A percentile compares a stretch with the other conserved stretches of the same genome.
These are phyloP conservation scores for Cantharis lateralis DNA, from an alignment of 2,888 invertebrate species.

Conservation along the genomic window DNA sequence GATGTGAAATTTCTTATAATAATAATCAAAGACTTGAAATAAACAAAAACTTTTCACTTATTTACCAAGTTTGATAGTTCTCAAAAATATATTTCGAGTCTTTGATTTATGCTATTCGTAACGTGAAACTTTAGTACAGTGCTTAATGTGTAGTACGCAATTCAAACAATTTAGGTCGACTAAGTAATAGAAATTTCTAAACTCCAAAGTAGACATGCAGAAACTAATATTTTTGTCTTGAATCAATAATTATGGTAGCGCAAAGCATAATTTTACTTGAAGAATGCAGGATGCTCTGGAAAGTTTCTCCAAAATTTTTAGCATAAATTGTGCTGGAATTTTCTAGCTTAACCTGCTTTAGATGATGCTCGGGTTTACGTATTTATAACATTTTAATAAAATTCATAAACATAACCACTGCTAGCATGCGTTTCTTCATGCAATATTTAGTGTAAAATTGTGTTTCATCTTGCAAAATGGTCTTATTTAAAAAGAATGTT, in stretches of 20 bases:
- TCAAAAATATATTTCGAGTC: background rate
- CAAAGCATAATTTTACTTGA: background rate
- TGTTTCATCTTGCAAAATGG: no score
- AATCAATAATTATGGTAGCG: background rate
- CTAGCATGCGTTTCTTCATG: background rate
- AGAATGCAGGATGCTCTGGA: background rate
- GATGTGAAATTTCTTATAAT: background rate
- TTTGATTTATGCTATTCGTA: background rate
- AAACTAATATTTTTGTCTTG: background rate
- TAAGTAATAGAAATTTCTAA: constrained; percentile 9
- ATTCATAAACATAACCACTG: background rate
- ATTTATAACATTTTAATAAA: background rate
- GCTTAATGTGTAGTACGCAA: constrained; percentile 23
- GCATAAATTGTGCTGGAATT: background rate
- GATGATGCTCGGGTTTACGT: background rate
- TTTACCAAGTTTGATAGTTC: background rate
- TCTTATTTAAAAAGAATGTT: no score
- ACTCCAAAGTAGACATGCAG: constrained; percentile 3
- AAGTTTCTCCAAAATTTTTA: background rate
- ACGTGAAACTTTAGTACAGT: constrained; percentile 14
- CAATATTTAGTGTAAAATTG: background rate
- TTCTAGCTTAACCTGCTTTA: background rate
- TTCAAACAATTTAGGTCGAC: constrained; percentile 25
- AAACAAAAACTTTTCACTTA: background rate
- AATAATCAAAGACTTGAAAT: background rate